Conservation (phyloP, 2,113 vertebrate species). For the Morone chrysops region DNA sequence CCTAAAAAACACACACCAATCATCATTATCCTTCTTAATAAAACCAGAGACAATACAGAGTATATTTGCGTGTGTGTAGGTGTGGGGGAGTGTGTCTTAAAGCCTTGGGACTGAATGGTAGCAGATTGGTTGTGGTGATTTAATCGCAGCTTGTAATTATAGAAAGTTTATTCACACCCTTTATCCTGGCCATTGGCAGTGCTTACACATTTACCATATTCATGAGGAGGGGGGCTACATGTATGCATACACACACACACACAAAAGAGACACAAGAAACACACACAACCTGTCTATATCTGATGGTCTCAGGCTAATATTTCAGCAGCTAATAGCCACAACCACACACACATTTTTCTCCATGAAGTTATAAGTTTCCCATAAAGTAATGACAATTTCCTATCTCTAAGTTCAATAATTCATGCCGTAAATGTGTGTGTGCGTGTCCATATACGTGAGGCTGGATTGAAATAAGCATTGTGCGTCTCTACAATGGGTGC, state of each 20-base stretch:
- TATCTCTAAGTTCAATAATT: conserved; percentile 51
- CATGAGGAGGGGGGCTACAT: conserved; percentile 42
- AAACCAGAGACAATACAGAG: neutral
- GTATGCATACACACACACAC: conserved; percentile 9
- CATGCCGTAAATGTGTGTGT: conserved; percentile 20
- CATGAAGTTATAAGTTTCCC: conserved; percentile 31
- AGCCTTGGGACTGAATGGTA: conserved; percentile 27
- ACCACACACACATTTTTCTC: conserved; percentile 27
- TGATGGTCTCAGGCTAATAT: conserved; percentile 39
- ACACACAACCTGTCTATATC: conserved; percentile 29
- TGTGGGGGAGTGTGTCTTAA: neutral
- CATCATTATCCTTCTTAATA: neutral
- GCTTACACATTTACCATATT: conserved; percentile 63
- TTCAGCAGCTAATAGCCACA: neutral
- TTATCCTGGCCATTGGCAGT: conserved; percentile 68
- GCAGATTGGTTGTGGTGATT: conserved; percentile 51
- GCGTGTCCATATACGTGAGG: conserved; percentile 3
- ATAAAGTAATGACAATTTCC: conserved; percentile 44
- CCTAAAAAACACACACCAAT: conserved; percentile 7
- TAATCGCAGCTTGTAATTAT: conserved; percentile 58
- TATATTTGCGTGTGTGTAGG: neutral
- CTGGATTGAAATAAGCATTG: conserved; percentile 18
- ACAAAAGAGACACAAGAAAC: conserved; percentile 14
- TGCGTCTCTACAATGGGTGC: conserved; percentile 17
- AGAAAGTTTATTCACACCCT: conserved; percentile 54